These are phyloP conservation scores for Argyresthia albistria DNA, from an alignment of 2,888 invertebrate genomes.

Conservation along the genomic window DNA sequence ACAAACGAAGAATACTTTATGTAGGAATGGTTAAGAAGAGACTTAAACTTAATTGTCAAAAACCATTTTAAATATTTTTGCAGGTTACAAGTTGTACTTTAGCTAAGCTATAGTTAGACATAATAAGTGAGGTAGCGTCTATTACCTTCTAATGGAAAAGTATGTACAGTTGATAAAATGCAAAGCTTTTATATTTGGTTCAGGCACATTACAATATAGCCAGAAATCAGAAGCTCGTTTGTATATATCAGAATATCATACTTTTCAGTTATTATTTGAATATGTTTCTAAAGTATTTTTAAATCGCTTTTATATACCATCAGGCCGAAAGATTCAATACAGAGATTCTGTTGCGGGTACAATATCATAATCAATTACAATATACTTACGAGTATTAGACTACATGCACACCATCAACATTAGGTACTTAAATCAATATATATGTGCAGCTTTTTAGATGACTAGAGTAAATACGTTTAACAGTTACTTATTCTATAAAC, in stretches of 20 bases:
- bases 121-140: conserved; percentile 65
- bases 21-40: conserved; percentile 7
- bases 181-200: conserved; percentile 43
- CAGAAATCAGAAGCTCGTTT: conserved; percentile 21
- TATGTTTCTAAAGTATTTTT: background rate
- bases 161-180: conserved; percentile 63
- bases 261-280: background rate
- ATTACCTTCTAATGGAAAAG: conserved; percentile 66
- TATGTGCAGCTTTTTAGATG: conserved; percentile 68
- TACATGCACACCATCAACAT: conserved; percentile 54
- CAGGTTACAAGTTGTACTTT: conserved; percentile 28
- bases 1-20: too few relatives aligned
- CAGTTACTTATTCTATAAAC: conserved; percentile 43
- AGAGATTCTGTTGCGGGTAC: conserved; percentile 42
- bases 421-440: conserved; percentile 42
- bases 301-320: background rate
- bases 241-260: conserved; percentile 1
- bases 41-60: conserved; percentile 8
- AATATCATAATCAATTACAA: conserved; percentile 37
- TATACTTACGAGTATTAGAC: conserved; percentile 58
- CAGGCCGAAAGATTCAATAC: conserved; percentile 18
- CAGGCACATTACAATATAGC: conserved; percentile 29
- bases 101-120: conserved; percentile 66
- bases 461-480: conserved; percentile 67
- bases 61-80: conserved; percentile 8